phyloP scores from a whole-genome alignment of 2,888 invertebrate species.

The Gerosis bhagava region DNA sequence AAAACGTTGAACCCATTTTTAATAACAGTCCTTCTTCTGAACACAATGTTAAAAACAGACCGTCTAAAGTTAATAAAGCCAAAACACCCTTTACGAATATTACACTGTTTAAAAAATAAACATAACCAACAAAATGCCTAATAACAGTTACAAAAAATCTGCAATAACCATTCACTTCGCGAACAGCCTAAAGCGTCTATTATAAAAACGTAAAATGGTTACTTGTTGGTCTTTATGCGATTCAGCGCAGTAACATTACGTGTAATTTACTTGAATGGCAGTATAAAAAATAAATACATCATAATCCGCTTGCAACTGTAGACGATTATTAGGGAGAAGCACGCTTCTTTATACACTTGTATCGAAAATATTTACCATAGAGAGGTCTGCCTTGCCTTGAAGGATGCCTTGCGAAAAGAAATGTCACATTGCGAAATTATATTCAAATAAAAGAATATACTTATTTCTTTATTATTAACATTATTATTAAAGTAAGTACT shows the following conservation, averaged over 20 bases:
- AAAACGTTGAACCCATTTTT: too few species aligned
- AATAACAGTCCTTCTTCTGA: too few species aligned
- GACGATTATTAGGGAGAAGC: conserved; percentile 17
- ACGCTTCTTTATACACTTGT: conserved; percentile 5
- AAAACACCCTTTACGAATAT: conserved; percentile 1
- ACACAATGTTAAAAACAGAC: too few species aligned
- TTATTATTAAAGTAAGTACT: too few species aligned
- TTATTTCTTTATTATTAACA: too few species aligned
- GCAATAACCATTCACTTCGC: conserved; percentile 30
- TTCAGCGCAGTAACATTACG: conserved; percentile 46
- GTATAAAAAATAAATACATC: conserved; percentile 53
- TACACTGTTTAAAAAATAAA: background rate
- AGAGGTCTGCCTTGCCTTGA: too few species aligned
- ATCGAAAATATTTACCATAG: too few species aligned
- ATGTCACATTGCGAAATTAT: too few species aligned
- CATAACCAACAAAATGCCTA: conserved; percentile 12
- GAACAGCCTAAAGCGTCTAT: conserved; percentile 36
- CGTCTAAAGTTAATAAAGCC: too few species aligned
- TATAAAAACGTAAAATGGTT: conserved; percentile 39
- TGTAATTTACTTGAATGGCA: conserved; percentile 48
- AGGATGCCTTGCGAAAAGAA: too few species aligned
- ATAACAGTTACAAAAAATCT: conserved; percentile 31
- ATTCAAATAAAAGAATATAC: too few species aligned
- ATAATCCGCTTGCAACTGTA: conserved; percentile 41
- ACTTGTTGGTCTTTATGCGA: conserved; percentile 37